phyloP scores from a whole-genome alignment of 2,888 invertebrate species.

The Vannuccia rotundouncinata region DNA sequence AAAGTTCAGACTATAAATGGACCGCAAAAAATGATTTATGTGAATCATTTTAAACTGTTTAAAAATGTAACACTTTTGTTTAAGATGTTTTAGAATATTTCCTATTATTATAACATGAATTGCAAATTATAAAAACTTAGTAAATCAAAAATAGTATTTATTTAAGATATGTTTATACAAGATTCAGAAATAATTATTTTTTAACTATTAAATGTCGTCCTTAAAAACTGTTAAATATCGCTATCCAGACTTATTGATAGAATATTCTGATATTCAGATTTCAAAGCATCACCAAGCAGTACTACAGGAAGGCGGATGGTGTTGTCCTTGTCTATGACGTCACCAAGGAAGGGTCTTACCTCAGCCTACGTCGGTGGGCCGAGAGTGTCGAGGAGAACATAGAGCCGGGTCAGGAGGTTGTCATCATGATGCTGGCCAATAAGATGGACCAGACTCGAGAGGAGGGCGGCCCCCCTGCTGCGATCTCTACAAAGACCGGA shows the following conservation, averaged over 20 bases:
- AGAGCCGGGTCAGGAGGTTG: constrained; percentile 57
- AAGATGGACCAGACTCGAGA: constrained; percentile 59
- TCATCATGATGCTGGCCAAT: constrained; percentile 60
- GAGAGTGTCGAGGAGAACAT: constrained; percentile 46
- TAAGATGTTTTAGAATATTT: too few relatives aligned
- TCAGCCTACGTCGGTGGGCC: constrained; percentile 60
- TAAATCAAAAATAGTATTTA: too few relatives aligned
- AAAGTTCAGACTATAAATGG: too few relatives aligned
- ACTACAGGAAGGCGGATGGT: constrained; percentile 61
- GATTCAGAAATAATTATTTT: too few relatives aligned
- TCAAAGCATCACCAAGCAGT: constrained; percentile 61
- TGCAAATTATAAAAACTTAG: too few relatives aligned
- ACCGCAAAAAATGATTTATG: too few relatives aligned
- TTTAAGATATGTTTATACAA: too few relatives aligned
- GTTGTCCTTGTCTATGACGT: constrained; percentile 61
- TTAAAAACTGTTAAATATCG: too few relatives aligned
- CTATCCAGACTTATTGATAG: background rate
- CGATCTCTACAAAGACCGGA: constrained; percentile 56
- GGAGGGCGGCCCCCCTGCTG: background rate
- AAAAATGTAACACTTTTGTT: too few relatives aligned
- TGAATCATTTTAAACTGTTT: too few relatives aligned
- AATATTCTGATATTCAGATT: constrained; percentile 50
- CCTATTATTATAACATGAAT: too few relatives aligned
- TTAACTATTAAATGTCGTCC: too few relatives aligned
- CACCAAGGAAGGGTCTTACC: constrained; percentile 59